Percentiles rank a stretch among this genome's conserved stretches.
These are phyloP conservation scores for Tipula lateralis DNA, from an alignment of 2,888 invertebrate genomes.

Conservation along the genomic window DNA sequence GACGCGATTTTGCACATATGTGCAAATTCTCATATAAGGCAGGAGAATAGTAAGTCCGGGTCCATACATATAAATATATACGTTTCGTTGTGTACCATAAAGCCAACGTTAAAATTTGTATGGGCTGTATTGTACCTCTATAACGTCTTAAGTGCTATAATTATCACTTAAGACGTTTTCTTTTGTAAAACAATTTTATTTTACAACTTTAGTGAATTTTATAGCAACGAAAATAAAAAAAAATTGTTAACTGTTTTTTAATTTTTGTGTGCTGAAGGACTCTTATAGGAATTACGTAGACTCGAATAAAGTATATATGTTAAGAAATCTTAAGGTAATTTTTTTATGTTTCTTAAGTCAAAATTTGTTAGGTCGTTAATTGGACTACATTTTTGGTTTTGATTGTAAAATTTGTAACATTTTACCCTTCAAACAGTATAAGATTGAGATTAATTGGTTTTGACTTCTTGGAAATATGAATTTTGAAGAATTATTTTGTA, in stretches of 20 bases:
- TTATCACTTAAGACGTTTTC: slow-evolving; percentile 24
- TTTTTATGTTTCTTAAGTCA: background rate
- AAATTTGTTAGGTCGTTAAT: background rate
- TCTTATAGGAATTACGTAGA: background rate
- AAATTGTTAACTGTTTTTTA: background rate
- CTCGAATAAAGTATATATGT: background rate
- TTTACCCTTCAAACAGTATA: background rate
- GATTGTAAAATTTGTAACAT: background rate
- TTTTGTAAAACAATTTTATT: background rate
- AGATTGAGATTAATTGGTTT: slow-evolving; percentile 19
- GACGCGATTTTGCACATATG: background rate
- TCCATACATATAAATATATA: background rate
- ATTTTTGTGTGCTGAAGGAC: background rate
- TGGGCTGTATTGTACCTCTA: background rate
- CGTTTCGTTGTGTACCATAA: background rate
- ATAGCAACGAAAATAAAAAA: background rate
- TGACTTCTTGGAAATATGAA: background rate
- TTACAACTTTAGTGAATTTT: background rate
- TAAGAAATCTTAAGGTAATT: background rate
- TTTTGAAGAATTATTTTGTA: background rate
- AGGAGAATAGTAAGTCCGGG: background rate
- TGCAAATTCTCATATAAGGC: background rate
- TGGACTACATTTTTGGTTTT: background rate
- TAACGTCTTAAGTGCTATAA: slow-evolving; percentile 14
- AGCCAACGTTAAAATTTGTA: background rate